A percentile compares a stretch with the other conserved stretches of the same genome.
Conservation (phyloP, 2,888 invertebrate genomes). For the Ommatoiulus sabulosus region DNA sequence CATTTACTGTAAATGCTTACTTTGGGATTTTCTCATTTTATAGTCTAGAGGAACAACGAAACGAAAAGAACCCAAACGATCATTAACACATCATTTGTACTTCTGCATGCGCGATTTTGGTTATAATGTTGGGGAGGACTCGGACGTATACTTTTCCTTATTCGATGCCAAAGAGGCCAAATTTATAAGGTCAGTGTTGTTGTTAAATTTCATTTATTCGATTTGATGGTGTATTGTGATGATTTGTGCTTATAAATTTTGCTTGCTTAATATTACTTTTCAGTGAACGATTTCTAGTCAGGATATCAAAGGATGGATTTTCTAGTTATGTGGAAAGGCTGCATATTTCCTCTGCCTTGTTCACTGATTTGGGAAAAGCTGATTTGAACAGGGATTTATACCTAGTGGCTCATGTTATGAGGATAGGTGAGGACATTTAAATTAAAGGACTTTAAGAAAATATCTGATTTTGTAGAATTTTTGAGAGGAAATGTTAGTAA, state of each 20-base stretch:
- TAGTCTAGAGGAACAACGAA: constrained; percentile 71
- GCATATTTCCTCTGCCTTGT: constrained; percentile 89
- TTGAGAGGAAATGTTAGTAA: no score
- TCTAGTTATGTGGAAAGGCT: constrained; percentile 88
- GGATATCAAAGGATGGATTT: constrained; percentile 89
- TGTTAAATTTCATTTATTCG: not conserved
- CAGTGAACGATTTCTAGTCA: constrained; percentile 88
- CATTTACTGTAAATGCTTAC: not conserved
- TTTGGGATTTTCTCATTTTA: not conserved
- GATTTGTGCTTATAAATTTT: not conserved
- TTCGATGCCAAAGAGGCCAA: constrained; percentile 83
- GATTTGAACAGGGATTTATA: constrained; percentile 88
- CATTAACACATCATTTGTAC: constrained; percentile 82
- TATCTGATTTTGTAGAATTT: no score
- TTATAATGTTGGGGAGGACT: constrained; percentile 87
- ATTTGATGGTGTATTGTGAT: not conserved
- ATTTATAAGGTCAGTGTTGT: constrained; percentile 74
- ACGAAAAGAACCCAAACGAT: constrained; percentile 68
- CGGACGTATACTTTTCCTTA: constrained; percentile 87
- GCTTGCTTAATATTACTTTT: constrained; percentile 61
- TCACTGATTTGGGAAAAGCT: constrained; percentile 86
- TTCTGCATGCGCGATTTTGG: constrained; percentile 91
- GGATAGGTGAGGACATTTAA: constrained; percentile 75
- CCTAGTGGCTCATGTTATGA: constrained; percentile 89
- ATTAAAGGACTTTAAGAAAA: not conserved